phyloP scores from a whole-genome alignment of 1,140 invertebrate species.

The Drosophila eugracilis region DNA sequence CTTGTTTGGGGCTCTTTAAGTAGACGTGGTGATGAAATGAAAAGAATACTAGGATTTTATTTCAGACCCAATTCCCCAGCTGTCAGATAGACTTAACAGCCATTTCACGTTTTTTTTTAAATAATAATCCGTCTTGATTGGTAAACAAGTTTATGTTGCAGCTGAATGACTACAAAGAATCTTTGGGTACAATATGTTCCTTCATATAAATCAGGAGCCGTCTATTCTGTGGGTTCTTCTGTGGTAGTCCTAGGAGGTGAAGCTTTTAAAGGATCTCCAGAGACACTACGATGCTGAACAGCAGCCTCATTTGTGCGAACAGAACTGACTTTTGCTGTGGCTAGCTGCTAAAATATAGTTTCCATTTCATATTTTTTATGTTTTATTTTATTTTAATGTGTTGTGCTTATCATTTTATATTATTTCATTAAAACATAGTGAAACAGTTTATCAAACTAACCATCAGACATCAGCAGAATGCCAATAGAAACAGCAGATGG shows the following conservation, averaged over 20 bases:
- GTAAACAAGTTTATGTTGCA: too few species aligned
- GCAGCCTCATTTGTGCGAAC: not conserved
- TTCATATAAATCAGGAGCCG: not conserved
- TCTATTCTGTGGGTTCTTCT: not conserved
- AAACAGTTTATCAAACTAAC: slow-evolving; percentile 19
- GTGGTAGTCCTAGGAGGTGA: not conserved
- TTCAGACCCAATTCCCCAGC: too few species aligned
- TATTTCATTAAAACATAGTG: not conserved
- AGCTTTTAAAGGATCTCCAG: not conserved
- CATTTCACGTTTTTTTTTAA: too few species aligned
- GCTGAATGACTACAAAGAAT: too few species aligned
- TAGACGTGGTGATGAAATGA: too few species aligned
- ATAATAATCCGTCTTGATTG: too few species aligned
- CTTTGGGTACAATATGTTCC: not conserved
- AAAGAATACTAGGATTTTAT: too few species aligned
- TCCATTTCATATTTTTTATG: too few species aligned
- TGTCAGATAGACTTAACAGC: too few species aligned
- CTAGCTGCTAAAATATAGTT: slow-evolving; percentile 20
- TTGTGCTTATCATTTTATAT: too few species aligned
- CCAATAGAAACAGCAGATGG: slow-evolving; percentile 28
- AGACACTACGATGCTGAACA: not conserved
- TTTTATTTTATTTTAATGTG: not conserved
- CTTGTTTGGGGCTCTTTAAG: too few species aligned
- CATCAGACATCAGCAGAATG: slow-evolving; percentile 37
- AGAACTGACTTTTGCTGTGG: slow-evolving; percentile 3